These are phyloP conservation scores for Drosophila subpulchrella DNA, from an alignment of 1,140 invertebrate genomes.

Conservation along the genomic window DNA sequence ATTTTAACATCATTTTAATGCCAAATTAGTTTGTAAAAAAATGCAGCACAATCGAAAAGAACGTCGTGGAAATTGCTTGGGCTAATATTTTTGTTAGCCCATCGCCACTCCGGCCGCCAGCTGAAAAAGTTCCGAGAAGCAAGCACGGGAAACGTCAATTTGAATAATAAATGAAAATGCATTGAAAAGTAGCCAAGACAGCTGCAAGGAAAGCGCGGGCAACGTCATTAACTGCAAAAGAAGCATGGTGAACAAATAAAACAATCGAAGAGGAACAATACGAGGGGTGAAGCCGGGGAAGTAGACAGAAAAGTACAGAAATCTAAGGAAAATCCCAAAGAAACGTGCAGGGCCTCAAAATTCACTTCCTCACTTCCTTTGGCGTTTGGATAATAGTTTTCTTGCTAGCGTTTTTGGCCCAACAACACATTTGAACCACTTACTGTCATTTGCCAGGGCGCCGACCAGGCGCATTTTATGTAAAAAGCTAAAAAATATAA, in stretches of 20 bases:
- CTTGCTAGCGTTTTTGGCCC: constrained; percentile 46
- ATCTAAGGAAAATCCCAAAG: constrained; percentile 8
- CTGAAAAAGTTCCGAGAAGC: constrained; percentile 32
- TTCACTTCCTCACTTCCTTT: constrained; percentile 47
- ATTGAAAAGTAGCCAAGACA: constrained; percentile 78
- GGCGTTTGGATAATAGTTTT: constrained; percentile 37
- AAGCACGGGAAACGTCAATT: constrained; percentile 70
- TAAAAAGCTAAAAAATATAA: constrained; percentile 31
- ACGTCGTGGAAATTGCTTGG: constrained; percentile 34
- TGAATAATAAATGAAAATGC: constrained; percentile 83
- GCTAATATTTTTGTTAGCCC: constrained; percentile 61
- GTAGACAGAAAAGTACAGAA: background rate
- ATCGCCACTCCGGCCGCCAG: constrained; percentile 18
- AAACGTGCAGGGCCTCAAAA: constrained; percentile 36
- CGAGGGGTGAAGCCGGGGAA: background rate
- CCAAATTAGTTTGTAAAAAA: constrained; percentile 68
- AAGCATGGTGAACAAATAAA: constrained; percentile 39
- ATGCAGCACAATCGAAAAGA: constrained; percentile 3
- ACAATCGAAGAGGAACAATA: constrained; percentile 45
- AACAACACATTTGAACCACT: constrained; percentile 49
- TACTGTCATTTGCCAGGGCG: constrained; percentile 56
- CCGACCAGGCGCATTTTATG: constrained; percentile 41
- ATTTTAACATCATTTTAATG: constrained; percentile 74
- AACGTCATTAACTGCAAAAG: constrained; percentile 49
- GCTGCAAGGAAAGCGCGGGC: constrained; percentile 51